Evolutionary conservation across 1,140 invertebrate species (phyloP).

Genomic region (Apis laboriosa): DNA sequence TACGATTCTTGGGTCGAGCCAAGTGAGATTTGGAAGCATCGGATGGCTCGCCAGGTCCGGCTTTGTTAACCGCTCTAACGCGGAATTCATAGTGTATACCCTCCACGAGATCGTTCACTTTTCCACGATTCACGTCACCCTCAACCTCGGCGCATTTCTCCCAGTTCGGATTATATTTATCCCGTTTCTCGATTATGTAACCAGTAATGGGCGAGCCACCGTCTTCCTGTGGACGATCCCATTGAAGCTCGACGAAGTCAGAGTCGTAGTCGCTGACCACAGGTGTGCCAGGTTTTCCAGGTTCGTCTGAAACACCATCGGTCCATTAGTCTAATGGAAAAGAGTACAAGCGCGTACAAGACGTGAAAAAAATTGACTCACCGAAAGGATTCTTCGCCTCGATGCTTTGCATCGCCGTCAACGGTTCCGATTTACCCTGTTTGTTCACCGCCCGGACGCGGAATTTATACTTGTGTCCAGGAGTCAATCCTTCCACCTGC

Average conservation of each 20-base stretch:
- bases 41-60: constrained; percentile 94
- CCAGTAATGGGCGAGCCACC: constrained; percentile 95
- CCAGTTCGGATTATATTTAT: constrained; percentile 93
- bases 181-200: constrained; percentile 97
- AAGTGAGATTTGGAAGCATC: constrained; percentile 93
- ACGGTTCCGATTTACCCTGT: constrained; percentile 96
- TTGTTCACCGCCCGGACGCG: constrained; percentile 96
- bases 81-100: constrained; percentile 97
- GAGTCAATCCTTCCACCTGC: constrained; percentile 89
- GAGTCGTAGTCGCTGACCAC: constrained; percentile 95
- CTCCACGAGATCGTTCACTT: constrained; percentile 93
- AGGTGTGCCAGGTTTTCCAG: constrained; percentile 93
- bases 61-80: constrained; percentile 96
- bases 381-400: constrained; percentile 99
- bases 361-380: constrained; percentile 71
- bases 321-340: not conserved
- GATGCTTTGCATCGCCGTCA: constrained; percentile 93
- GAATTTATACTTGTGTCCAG: constrained; percentile 98
- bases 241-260: constrained; percentile 97
- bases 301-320: constrained; percentile 82
- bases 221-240: constrained; percentile 92
- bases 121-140: constrained; percentile 91
- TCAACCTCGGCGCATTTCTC: constrained; percentile 92
- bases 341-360: too few relatives aligned
- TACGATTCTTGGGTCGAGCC: constrained; percentile 94